Evolutionary conservation across 2,113 vertebrate genomes (phyloP), one percentile per base, ranked within the genome.

Genomic region (Aldabrachelys gigantea): DNA sequence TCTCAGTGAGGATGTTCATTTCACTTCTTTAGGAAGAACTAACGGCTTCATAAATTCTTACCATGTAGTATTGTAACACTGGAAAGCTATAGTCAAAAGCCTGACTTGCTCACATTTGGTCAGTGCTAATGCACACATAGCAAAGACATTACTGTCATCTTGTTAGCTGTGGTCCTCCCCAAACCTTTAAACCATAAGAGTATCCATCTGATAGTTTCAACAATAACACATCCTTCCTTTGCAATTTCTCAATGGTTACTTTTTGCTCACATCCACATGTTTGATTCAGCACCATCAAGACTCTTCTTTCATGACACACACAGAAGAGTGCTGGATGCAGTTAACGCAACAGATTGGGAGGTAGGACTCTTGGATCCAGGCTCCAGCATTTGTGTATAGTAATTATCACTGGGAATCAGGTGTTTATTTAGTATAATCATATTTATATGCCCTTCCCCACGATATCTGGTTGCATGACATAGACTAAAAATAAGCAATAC

Each of bases 171-270:
- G 25, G 75, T 47, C 75, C 41, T 47, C 41, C 41, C 24, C 47
- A 47, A 78, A 47, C 72, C 41, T 78, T 6, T 47, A 44, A 47
- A 44, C 5, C 22, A 76, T 41, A 76, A 41, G 10, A 44, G 10
- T 69, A n/a, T 76, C 12, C 38, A 44, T 44, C 72, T 27, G 72
- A 7, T 6, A 27, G 22, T 41, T 41, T 44, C 41, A 76, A 22
- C 5, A 24, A 41, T 76, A 76, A 44, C 22, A 76, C 21, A 25
- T 10, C 38, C 24, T 76, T 76, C 6, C 10, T 76, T 44, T 44
- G 38, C 41, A 76, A 25, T 95, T 91, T 96, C 72, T 89, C 79
- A 35, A 54, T 54, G 89, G 76, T 92, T 89, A 49, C 16, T 54
- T 17, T 2, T 44, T 84, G 69, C 88, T 85, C 87, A 84, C 80